Conservation (phyloP, 2,113 vertebrate species). For the Pundamilia nyererei region DNA sequence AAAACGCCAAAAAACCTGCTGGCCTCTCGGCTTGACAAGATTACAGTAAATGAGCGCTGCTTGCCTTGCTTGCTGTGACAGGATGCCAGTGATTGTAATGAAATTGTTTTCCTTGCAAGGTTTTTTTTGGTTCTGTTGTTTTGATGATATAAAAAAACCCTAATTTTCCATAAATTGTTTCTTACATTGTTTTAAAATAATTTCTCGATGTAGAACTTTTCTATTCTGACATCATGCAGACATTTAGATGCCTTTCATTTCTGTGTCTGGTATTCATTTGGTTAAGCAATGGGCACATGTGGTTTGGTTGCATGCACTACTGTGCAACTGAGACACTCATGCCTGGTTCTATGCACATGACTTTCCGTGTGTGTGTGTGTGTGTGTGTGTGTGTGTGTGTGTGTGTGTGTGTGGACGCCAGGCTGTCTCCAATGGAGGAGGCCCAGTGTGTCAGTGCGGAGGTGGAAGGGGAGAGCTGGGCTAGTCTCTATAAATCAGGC, state of each 20-base stretch:
- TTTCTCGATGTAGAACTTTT: neutral
- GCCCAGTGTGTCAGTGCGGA: constrained; percentile 70
- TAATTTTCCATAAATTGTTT: neutral
- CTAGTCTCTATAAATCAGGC: constrained; percentile 89
- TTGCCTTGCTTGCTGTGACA: neutral
- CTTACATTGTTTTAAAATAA: neutral
- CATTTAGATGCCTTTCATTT: constrained; percentile 15
- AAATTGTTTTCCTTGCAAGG: neutral
- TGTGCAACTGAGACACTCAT: constrained; percentile 42
- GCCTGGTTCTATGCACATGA: constrained; percentile 18
- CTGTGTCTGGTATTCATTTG: constrained; percentile 50
- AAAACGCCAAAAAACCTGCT: rapidly evolving
- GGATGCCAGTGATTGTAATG: neutral
- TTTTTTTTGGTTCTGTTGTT: neutral
- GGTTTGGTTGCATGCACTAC: constrained; percentile 47
- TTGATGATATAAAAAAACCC: neutral
- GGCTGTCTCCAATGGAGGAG: constrained; percentile 95
- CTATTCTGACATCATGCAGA: constrained; percentile 9
- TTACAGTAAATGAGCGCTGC: neutral
- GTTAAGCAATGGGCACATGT: constrained; percentile 42
- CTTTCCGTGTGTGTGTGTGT: constrained; percentile 68
- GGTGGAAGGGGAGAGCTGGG: constrained; percentile 72
- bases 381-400: constrained; percentile 68
- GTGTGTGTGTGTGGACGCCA: constrained; percentile 81
- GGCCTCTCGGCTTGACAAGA: neutral